Conservation (phyloP, 2,888 invertebrate genomes). For the Tipula unca region DNA sequence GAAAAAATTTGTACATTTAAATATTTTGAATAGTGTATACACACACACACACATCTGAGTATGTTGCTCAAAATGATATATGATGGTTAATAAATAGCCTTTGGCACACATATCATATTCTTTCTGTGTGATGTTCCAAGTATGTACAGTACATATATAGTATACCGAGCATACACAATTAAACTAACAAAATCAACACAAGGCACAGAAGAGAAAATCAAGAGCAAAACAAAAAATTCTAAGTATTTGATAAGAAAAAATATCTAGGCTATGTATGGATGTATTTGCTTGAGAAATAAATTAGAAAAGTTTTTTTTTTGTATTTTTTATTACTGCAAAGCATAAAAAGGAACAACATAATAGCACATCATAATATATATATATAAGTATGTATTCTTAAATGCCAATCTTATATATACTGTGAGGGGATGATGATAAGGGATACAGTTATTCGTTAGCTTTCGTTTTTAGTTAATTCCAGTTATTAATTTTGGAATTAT, state of each 20-base stretch:
- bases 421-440: neutral
- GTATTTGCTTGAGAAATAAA: neutral
- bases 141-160: too few species aligned
- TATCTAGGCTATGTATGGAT: neutral
- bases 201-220: neutral
- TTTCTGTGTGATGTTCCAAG: neutral
- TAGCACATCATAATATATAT: neutral
- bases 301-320: neutral
- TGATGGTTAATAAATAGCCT: neutral
- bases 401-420: neutral
- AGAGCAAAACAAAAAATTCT: neutral
- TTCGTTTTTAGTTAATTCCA: neutral
- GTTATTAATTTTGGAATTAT: neutral
- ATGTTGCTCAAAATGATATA: neutral
- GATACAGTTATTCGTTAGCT: neutral
- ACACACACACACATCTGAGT: neutral
- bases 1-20: neutral
- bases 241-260: neutral
- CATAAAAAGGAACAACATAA: neutral
- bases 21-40: neutral
- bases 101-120: neutral
- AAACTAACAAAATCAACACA: neutral
- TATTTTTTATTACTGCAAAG: neutral
- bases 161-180: neutral
- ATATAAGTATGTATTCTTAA: neutral